Conservation (phyloP, 2,113 vertebrate genomes). For the Petroica traversi region DNA sequence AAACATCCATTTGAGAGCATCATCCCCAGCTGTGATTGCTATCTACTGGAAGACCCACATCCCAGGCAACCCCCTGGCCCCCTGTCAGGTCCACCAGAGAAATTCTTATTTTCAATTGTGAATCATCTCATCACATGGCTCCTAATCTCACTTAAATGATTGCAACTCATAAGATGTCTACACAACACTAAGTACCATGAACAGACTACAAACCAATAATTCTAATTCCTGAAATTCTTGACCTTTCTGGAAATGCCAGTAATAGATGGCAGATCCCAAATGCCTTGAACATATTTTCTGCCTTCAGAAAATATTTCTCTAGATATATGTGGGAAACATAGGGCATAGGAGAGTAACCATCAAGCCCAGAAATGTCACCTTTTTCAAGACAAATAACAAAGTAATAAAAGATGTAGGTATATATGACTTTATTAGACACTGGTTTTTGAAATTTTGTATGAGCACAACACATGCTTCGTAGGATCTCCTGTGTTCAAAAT, state of each 20-base stretch:
- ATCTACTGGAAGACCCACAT: neutral
- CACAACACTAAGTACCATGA: neutral
- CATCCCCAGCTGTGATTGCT: neutral
- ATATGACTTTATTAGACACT: neutral
- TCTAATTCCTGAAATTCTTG: neutral
- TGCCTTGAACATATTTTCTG: neutral
- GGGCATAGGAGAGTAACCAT: neutral
- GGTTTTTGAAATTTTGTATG: neutral
- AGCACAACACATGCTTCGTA: neutral
- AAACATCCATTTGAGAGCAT: neutral
- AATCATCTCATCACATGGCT: neutral
- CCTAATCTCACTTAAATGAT: neutral
- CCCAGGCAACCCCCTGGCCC: neutral
- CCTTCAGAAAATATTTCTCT: neutral
- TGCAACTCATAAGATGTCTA: neutral
- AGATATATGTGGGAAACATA: neutral
- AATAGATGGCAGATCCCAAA: neutral
- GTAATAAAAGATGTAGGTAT: neutral
- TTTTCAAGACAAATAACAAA: neutral
- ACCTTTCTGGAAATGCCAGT: neutral
- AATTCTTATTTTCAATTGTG: neutral
- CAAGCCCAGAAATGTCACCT: neutral
- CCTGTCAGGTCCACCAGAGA: neutral
- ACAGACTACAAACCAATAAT: neutral
- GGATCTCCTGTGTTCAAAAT: neutral